Percentiles rank a stretch among this genome's conserved stretches.
phyloP scores from a whole-genome alignment of 2,888 invertebrate species.

The Chaitophorus viminalis region DNA sequence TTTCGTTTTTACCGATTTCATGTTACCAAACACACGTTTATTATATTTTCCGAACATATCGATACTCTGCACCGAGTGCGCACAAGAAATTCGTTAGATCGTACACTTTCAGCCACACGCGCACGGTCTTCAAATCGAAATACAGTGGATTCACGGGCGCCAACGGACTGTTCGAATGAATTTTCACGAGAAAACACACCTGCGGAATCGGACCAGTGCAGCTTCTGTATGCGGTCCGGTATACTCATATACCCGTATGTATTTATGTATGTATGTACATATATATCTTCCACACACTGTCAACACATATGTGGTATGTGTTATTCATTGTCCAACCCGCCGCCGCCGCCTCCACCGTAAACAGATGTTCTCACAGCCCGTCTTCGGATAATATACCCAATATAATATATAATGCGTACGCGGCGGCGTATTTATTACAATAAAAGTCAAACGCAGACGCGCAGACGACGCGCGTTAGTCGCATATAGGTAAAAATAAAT shows the following conservation, averaged over 20 bases:
- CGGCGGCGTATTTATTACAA: constrained; percentile 4
- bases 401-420: not conserved
- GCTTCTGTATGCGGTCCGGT: not conserved
- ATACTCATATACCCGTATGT: not conserved
- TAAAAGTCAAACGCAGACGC: constrained; percentile 25
- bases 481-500: not conserved
- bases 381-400: constrained; percentile 41
- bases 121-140: too few species aligned
- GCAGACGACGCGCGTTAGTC: not conserved
- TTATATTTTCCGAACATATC: too few species aligned
- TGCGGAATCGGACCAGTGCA: not conserved
- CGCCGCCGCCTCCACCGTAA: not conserved
- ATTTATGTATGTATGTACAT: not conserved
- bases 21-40: too few species aligned
- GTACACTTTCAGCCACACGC: too few species aligned
- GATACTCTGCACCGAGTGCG: too few species aligned
- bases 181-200: not conserved
- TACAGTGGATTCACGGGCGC: too few species aligned
- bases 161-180: not conserved
- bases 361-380: constrained; percentile 62
- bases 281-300: not conserved
- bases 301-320: constrained; percentile 21
- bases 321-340: constrained; percentile 33
- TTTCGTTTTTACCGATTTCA: too few species aligned
- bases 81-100: too few species aligned